Conservation (phyloP, 2,113 vertebrate species). For the Sphaerodactylus townsendi region DNA sequence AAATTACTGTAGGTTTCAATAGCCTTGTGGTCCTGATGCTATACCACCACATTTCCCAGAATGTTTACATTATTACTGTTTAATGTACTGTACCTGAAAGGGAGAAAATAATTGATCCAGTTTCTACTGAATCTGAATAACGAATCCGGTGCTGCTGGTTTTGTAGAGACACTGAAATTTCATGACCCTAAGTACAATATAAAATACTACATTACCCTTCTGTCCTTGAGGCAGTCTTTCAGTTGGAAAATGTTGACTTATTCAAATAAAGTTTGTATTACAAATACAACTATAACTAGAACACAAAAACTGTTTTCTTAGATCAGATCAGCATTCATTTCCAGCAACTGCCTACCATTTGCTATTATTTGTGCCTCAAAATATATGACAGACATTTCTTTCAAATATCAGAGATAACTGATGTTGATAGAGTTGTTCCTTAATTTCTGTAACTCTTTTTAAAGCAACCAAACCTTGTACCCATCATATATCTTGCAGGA, state of each 20-base stretch:
- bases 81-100: constrained; percentile 81
- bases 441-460: neutral
- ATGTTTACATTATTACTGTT: constrained; percentile 14
- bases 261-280: constrained; percentile 8
- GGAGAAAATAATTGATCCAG: constrained; percentile 86
- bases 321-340: neutral
- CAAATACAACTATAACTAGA: neutral
- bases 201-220: constrained; percentile 48
- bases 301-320: neutral
- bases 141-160: constrained; percentile 84
- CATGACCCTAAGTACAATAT: constrained; percentile 78
- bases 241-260: neutral
- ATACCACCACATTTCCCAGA: neutral
- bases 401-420: neutral
- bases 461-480: neutral
- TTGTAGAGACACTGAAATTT: constrained; percentile 71
- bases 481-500: neutral
- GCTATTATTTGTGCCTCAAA: neutral
- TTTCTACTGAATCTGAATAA: constrained; percentile 83
- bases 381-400: neutral
- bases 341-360: neutral
- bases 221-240: constrained; percentile 1
- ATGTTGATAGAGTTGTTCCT: neutral
- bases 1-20: neutral
- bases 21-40: neutral